These are phyloP conservation scores for Monochamus saltuarius DNA, from an alignment of 1,140 invertebrate species.

Conservation along the genomic window DNA sequence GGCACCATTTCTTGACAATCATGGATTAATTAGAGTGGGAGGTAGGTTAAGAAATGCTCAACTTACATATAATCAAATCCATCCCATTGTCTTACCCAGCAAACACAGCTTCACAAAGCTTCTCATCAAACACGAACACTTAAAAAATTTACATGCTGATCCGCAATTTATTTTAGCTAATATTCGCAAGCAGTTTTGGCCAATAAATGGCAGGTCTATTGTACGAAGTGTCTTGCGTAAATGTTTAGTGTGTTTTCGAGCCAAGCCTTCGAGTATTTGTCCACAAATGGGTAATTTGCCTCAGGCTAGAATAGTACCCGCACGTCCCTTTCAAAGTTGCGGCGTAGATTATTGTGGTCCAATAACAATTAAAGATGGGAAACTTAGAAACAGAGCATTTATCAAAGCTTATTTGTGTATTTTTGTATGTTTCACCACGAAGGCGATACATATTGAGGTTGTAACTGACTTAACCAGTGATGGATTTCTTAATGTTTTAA, in stretches of 20 bases:
- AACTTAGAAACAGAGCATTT: conserved; percentile 43
- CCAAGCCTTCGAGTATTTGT: conserved; percentile 23
- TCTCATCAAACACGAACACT: conserved; percentile 32
- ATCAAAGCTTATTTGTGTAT: too few species aligned
- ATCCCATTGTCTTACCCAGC: conserved; percentile 51
- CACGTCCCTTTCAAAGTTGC: conserved; percentile 33
- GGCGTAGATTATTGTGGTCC: conserved; percentile 14
- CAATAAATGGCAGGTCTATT: conserved; percentile 19
- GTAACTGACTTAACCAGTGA: too few species aligned
- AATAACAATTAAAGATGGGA: conserved; percentile 40
- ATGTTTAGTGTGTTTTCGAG: conserved; percentile 18
- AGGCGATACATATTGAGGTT: too few species aligned
- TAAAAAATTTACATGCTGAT: conserved; percentile 36
- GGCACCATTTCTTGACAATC: conserved; percentile 44
- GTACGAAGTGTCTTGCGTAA: conserved; percentile 10
- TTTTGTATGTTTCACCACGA: too few species aligned
- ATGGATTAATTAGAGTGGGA: conserved; percentile 48
- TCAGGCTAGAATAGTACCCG: conserved; percentile 5
- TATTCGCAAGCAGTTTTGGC: conserved; percentile 32
- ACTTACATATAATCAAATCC: conserved; percentile 43
- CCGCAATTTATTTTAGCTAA: conserved; percentile 29
- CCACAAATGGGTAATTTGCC: conserved; percentile 22
- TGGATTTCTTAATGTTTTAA: too few species aligned
- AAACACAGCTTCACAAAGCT: conserved; percentile 27
- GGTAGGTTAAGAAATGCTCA: conserved; percentile 42